Base-by-base conservation (phyloP, 92 coral and sea anemone species). In the Parazoanthus atlanticus region DNA sequence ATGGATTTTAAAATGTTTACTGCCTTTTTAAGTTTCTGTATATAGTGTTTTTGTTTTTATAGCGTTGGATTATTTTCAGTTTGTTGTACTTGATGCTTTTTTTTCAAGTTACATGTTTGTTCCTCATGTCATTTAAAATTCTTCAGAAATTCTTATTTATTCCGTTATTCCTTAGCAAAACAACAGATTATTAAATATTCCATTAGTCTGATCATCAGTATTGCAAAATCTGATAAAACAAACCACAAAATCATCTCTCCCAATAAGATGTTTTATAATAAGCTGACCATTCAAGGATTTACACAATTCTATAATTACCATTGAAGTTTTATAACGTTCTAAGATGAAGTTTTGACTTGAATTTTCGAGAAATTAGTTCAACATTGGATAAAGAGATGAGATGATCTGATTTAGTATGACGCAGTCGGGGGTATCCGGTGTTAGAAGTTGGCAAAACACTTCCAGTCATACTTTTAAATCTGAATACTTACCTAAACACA, bases 401-500 rank as follows among this genome's bases (percentile, higher is more conserved):
- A 78, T 78, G 7, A 78, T n/a, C 32, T 28, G 31, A 23, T 77
- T 77, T 26, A n/a, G 46, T 11, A 78, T 13, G n/a, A 43, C 38
- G 10, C 65, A 46, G 31, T 8, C 82, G 82, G 65, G 36, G 82
- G 82, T 29, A 54, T 80, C 43, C 31, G 34, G 40, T 16, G 26
- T 25, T 34, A 31, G 26, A 52, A 56, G 38, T 25, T 16, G 16
- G 69, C 69, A 49, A 56, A 11, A 47, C 36, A 49, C 85, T 52
- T 80, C 28, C 85, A 25, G 47, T 34, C 43, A 33, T 5, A 36
- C 49, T 56, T 61, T 41, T 76, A 76, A 77, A n/a, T 46, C 46
- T 19, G 82, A 78, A 80, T 16, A 80, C 86, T 66, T 71, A 84
- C 87, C 74, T 31, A 84, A 70, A 69, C 87, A 84, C 67, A 84